Evolutionary conservation across 2,797 vertebrate species (phyloP).

Genomic region (Petrocephalus sullivani): DNA sequence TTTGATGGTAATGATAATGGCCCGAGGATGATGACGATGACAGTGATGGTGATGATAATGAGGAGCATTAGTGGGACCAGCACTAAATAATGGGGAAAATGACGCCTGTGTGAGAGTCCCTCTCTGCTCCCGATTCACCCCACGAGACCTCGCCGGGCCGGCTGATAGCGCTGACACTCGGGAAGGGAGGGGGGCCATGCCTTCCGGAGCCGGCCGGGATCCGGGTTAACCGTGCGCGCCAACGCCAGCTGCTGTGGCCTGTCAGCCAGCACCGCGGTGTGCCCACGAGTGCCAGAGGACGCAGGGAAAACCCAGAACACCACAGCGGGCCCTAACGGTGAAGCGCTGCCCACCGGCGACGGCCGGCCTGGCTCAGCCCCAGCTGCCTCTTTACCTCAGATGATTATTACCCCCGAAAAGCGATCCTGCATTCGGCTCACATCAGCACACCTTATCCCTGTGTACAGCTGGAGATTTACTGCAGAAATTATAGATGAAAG

Average conservation of each 20-base stretch:
- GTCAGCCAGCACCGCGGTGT: conserved; percentile 30
- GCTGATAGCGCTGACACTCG: background rate
- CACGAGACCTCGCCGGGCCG: background rate
- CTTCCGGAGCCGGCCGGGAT: conserved; percentile 30
- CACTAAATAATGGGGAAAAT: background rate
- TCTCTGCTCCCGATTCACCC: background rate
- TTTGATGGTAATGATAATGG: conserved; percentile 21
- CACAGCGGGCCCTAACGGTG: background rate
- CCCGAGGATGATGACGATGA: background rate
- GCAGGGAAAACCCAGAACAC: background rate
- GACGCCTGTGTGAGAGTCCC: background rate
- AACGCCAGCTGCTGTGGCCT: conserved; percentile 35
- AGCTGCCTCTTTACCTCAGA: background rate
- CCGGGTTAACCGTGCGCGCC: conserved; percentile 39
- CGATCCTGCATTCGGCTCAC: background rate
- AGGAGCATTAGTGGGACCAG: background rate
- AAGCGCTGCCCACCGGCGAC: background rate
- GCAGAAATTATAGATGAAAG: background rate
- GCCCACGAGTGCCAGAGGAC: background rate
- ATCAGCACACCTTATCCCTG: background rate
- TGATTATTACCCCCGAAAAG: background rate
- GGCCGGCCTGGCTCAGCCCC: background rate
- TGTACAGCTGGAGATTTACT: background rate
- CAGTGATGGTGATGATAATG: background rate
- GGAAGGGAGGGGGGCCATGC: background rate